phyloP scores from a whole-genome alignment of 2,113 vertebrate species.

The Gobio gobio region DNA sequence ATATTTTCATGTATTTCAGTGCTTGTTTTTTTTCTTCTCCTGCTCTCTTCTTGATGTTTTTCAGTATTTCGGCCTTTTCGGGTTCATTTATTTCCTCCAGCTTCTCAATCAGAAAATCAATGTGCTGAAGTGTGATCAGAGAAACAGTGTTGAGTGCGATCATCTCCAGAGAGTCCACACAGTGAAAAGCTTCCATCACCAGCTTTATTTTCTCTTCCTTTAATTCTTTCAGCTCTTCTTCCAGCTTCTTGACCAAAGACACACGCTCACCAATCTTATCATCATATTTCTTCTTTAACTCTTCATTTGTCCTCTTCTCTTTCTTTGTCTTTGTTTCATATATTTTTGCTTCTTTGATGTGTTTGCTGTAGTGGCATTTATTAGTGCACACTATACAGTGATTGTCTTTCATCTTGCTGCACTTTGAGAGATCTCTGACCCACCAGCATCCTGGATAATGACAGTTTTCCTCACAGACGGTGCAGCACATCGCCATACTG shows the following conservation, averaged over 20 bases:
- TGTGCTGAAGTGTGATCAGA: rapidly evolving
- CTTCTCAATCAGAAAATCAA: neutral
- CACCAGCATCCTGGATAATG: neutral
- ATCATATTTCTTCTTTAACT: neutral
- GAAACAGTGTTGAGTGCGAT: neutral
- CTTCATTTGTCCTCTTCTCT: neutral
- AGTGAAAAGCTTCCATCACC: neutral
- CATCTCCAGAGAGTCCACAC: neutral
- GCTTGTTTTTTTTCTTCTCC: neutral
- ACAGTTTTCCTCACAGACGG: neutral
- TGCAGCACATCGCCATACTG: neutral
- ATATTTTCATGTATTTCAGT: neutral
- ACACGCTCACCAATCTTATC: rapidly evolving
- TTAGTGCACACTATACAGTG: neutral
- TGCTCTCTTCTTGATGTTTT: slow-evolving; percentile 24
- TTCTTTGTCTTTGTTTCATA: neutral
- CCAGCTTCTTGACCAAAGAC: rapidly evolving
- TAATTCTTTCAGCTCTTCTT: neutral
- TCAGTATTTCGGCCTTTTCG: rapidly evolving
- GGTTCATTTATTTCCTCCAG: neutral
- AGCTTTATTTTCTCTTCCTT: neutral
- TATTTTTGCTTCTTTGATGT: neutral
- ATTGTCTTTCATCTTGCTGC: rapidly evolving
- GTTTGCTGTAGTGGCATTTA: neutral
- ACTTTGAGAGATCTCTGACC: rapidly evolving